Conservation (phyloP, 2,888 invertebrate genomes). For the Nowickia ferox region DNA sequence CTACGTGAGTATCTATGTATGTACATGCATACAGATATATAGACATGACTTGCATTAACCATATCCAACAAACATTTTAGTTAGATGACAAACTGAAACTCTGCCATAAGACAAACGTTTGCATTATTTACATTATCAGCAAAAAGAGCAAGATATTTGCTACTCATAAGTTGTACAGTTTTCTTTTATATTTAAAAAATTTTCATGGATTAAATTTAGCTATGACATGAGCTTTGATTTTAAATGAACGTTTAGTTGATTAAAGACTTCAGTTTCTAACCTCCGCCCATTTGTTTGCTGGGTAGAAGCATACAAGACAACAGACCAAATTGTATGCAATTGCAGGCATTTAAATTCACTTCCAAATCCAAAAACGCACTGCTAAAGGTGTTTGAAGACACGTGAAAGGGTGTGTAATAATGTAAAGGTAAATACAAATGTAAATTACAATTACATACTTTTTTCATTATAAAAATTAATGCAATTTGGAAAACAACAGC, state of each 20-base stretch:
- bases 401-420: neutral
- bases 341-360: neutral
- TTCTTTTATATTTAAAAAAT: too few species aligned
- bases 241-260: too few species aligned
- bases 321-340: conserved; percentile 23
- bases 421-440: neutral
- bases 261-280: too few species aligned
- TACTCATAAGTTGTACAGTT: too few species aligned
- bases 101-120: too few species aligned
- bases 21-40: neutral
- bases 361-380: neutral
- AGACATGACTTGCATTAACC: neutral
- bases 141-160: too few species aligned
- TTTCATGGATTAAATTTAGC: too few species aligned
- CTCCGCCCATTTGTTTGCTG: too few species aligned
- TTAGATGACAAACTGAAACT: too few species aligned
- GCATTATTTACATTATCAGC: too few species aligned
- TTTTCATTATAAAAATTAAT: conserved; percentile 13
- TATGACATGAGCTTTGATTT: too few species aligned
- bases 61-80: too few species aligned
- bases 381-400: neutral
- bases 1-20: neutral
- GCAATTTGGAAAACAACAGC: conserved; percentile 48
- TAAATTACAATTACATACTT: neutral
- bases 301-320: neutral